Evolutionary conservation across 1,140 invertebrate genomes (phyloP), one percentile per base, ranked within the genome.

Genomic region (Holotrichia oblita): DNA sequence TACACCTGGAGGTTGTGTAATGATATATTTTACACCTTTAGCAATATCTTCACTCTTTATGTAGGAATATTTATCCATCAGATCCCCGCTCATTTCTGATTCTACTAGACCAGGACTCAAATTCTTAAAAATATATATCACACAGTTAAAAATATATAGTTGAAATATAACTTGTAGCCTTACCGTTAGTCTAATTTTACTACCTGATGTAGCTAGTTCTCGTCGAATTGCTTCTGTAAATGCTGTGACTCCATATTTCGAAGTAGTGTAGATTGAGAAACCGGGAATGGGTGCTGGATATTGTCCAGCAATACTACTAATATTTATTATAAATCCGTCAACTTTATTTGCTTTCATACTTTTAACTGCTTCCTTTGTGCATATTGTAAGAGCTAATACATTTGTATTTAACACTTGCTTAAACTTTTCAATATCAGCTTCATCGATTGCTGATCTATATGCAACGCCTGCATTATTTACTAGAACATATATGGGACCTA

Each of bases 401-500:
- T 69, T 69, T 6, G 61, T 69, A 3, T 69, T 3, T 0, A 69
- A 69, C 1, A 34, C 10, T 0, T 14, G 61, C 24, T 69, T 22
- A 14, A 27, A 69, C 12, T 34, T 14, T 8, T 69, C 22, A 10
- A 14, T n/a, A 0, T 69, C 61, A 3, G 22, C 2, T 69, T 69
- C 8, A 3, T 0, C 10, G 2, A 34, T 34, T 27, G 61, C 6
- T 27, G 61, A 8, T 34, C 12, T 0, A 69, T 34, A 27, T 22
- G 14, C 40, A 8, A n/a, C n/a, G 14, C 73, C 73, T 3, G 73
- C 73, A 9, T 42, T 41, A 17, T 74, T 74, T 2, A 74, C 41
- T 0, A 74, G 41, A 1, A 74, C 73, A 22, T 76, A 24, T 7
- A 77, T n/a, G 0, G 76, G 76, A 22, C 92, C 92, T 8, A 92